Evolutionary conservation across 2,888 invertebrate genomes (phyloP), one percentile per base, ranked within the genome.

Genomic region (Sminthurinus aureus): DNA sequence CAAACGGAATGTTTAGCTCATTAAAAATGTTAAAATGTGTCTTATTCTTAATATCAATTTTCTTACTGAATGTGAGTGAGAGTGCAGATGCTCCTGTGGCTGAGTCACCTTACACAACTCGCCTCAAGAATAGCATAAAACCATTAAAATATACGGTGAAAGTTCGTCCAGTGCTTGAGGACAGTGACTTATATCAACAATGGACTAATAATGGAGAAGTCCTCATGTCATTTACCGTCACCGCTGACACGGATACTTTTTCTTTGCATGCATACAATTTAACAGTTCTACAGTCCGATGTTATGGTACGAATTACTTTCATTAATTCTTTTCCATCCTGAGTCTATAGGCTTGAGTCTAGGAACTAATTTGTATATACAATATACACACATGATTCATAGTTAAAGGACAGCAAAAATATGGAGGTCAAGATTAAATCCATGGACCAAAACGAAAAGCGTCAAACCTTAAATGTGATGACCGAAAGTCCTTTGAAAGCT

Each of bases 211-310:
- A 67, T 0, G 79, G 79, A 18, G 50, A 66, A 26, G 79, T 79
- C 20, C 26, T 20, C 26, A 67, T 79, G 12, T 18, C 18, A 15
- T 79, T 66, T 38, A 6, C 9, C 4, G n/a, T 38, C 20, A 18
- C 4, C 3, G 38, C 8, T 0, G 50, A 26, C 20, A 79, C 79
- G 9, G 67, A 79, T n/a, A 4, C 79, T 9, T 12, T 79, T 18
- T 67, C 69, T 79, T 26, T 79, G 12, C 79, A 79, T 50, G 79
- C 79, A 4, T 67, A 50, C 24, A 79, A 79, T 38, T 20, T 79
- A 50, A 67, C 79, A 12, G 24, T 79, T 50, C 8, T 50, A 0
- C 66, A 67, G 67, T 15, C 18, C 24, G 67, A 38, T 9, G 67
- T 79, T 8, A 79, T 6, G 67, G 79, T 79, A 38, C 8, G 20